These are phyloP conservation scores for Dorcus hopei DNA, from an alignment of 2,888 invertebrate species.

Conservation along the genomic window DNA sequence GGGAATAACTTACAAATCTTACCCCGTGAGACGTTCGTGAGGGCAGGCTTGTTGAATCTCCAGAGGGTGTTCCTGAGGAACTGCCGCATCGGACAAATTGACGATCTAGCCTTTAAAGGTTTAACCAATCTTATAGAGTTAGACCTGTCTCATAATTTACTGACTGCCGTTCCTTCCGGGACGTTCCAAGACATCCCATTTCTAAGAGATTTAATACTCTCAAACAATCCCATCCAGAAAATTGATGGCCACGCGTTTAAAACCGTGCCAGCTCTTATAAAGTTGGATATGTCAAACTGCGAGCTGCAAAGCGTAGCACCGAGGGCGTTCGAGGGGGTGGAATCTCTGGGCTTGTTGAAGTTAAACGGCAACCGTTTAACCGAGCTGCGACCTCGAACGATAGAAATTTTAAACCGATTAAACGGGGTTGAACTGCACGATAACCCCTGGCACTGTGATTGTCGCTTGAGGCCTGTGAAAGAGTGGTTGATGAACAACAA, in stretches of 20 bases:
- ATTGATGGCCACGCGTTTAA: constrained; percentile 73
- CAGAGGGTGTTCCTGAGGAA: constrained; percentile 81
- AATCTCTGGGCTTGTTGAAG: constrained; percentile 73
- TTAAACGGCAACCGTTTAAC: constrained; percentile 77
- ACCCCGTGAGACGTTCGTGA: constrained; percentile 76
- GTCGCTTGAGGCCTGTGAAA: constrained; percentile 75
- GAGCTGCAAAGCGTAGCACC: constrained; percentile 75
- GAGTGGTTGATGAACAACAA: constrained; percentile 78
- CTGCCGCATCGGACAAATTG: constrained; percentile 83
- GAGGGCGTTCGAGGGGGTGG: constrained; percentile 73
- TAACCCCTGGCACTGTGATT: constrained; percentile 88
- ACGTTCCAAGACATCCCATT: constrained; percentile 79
- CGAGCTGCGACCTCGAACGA: constrained; percentile 68
- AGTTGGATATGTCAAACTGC: constrained; percentile 80
- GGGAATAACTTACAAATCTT: constrained; percentile 83
- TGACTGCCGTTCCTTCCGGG: constrained; percentile 75
- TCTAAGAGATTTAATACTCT: constrained; percentile 74
- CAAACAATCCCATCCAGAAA: constrained; percentile 79
- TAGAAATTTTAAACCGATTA: constrained; percentile 69
- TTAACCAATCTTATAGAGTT: constrained; percentile 87
- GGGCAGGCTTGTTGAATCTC: constrained; percentile 78
- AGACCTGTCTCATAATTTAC: constrained; percentile 80
- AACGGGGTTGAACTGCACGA: constrained; percentile 81
- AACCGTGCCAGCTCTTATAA: constrained; percentile 72
- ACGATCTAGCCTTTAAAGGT: constrained; percentile 79